Evolutionary conservation across 2,113 vertebrate genomes (phyloP).

Genomic region (Halcyon malimbica): DNA sequence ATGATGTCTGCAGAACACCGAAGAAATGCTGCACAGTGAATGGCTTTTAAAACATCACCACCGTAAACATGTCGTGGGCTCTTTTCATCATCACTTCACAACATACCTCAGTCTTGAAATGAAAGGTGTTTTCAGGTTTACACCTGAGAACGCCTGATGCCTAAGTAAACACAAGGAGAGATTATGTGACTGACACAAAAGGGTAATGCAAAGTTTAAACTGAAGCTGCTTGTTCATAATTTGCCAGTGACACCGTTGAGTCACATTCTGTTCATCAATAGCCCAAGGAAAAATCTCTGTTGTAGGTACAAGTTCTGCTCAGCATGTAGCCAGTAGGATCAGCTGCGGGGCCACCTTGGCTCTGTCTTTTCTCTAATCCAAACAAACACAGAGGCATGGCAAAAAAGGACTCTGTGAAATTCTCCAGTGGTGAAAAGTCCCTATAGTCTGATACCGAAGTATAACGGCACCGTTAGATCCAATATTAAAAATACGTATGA

Average conservation of each 20-base stretch:
- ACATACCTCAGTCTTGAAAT: not conserved
- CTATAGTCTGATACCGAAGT: not conserved
- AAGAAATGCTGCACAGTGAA: not conserved
- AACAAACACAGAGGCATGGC: not conserved
- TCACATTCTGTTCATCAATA: not conserved
- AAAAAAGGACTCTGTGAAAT: not conserved
- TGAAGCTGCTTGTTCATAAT: not conserved
- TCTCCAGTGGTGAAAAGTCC: not conserved
- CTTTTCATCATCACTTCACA: not conserved
- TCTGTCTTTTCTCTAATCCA: not conserved
- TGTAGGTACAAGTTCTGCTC: not conserved
- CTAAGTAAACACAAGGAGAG: not conserved
- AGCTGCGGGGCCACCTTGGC: not conserved
- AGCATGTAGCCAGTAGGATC: not conserved
- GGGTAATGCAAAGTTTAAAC: not conserved
- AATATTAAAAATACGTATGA: not conserved
- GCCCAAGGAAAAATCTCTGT: not conserved
- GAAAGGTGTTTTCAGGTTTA: not conserved
- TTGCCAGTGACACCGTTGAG: not conserved
- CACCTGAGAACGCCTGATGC: not conserved
- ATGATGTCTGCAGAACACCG: not conserved
- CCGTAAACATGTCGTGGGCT: not conserved
- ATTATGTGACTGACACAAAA: not conserved
- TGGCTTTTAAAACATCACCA: not conserved
- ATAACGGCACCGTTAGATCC: not conserved